A percentile compares a stretch with the other conserved stretches of the same genome.
These are phyloP conservation scores for Tenthredo livida DNA, from an alignment of 2,888 invertebrate genomes.

Conservation along the genomic window DNA sequence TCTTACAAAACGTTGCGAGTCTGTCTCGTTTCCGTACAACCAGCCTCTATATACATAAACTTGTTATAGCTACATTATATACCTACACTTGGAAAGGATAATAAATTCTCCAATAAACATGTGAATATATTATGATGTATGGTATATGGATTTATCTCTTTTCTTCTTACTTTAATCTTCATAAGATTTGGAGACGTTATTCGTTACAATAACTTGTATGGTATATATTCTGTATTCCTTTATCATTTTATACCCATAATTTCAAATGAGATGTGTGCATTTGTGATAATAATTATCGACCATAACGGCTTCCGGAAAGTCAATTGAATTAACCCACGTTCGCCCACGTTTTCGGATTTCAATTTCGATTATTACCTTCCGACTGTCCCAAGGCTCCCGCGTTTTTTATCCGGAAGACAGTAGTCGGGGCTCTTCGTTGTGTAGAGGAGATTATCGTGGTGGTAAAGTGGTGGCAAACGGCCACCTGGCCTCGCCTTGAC, in stretches of 20 bases:
- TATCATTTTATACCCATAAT: not conserved
- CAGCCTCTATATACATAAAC: not conserved
- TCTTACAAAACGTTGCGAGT: conserved; percentile 57
- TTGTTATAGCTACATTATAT: not conserved
- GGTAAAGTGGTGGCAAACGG: conserved; percentile 74
- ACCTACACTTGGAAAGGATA: not conserved
- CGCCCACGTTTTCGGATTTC: not conserved
- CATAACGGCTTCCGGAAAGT: not conserved
- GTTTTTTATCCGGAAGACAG: conserved; percentile 86
- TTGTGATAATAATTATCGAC: not conserved
- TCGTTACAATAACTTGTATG: not conserved
- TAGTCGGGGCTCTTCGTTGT: conserved; percentile 91
- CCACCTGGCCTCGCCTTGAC: conserved; percentile 76
- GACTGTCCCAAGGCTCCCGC: conserved; percentile 88
- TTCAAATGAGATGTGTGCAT: not conserved
- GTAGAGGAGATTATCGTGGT: conserved; percentile 84
- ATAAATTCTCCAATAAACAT: conserved; percentile 7
- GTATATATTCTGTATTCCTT: no score
- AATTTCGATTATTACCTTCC: conserved; percentile 82
- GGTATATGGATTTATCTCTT: not conserved
- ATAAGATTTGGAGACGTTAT: not conserved
- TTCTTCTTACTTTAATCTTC: not conserved
- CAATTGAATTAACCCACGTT: not conserved
- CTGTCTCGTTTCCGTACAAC: not conserved
- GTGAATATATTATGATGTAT: not conserved